phyloP scores from a whole-genome alignment of 2,113 vertebrate genomes.

The Crypturellus undulatus region DNA sequence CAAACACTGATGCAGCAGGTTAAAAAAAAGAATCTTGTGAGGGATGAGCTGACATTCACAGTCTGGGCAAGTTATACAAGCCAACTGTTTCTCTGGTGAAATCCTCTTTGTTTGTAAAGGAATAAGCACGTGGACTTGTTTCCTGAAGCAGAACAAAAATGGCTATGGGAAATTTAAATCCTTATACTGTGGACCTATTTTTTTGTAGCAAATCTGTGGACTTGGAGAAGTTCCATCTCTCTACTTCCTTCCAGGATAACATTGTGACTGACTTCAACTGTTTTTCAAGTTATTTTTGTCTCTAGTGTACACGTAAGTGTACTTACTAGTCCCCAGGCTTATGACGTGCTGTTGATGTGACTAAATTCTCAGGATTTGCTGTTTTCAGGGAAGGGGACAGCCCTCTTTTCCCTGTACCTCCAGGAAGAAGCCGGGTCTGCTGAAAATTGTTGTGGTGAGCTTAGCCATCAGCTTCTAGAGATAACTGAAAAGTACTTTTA shows the following conservation, averaged over 20 bases:
- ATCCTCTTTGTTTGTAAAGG: not conserved
- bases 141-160: not conserved
- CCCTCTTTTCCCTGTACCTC: not conserved
- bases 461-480: not conserved
- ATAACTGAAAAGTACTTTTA: not conserved
- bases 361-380: not conserved
- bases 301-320: not conserved
- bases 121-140: not conserved
- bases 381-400: not conserved
- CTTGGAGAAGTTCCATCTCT: not conserved
- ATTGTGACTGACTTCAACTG: not conserved
- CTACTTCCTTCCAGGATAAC: not conserved
- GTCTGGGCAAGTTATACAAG: not conserved
- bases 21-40: not conserved
- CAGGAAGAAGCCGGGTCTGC: not conserved
- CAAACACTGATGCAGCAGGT: not conserved
- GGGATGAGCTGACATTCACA: not conserved
- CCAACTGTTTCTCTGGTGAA: rapidly evolving
- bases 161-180: not conserved
- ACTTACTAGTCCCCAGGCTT: not conserved
- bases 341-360: not conserved
- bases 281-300: not conserved
- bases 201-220: not conserved
- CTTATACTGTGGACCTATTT: not conserved
- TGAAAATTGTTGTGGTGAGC: rapidly evolving